phyloP scores from a whole-genome alignment of 2,797 vertebrate genomes.

The Rhynchotus rufescens region DNA sequence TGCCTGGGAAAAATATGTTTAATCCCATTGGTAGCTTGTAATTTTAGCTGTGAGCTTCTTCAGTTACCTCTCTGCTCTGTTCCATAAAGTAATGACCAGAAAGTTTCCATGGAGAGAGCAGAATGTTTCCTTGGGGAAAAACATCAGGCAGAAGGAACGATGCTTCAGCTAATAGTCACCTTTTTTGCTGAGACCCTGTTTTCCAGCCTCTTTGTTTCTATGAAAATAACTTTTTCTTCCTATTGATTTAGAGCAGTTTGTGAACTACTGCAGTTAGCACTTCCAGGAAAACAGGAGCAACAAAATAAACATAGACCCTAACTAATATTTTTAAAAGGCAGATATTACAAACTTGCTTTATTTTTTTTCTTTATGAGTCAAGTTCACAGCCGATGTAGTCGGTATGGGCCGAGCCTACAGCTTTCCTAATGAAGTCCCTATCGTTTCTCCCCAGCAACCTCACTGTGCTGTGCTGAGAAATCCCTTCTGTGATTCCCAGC shows the following conservation, averaged over 20 bases:
- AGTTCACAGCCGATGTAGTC: neutral
- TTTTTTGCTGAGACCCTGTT: neutral
- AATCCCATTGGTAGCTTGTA: conserved; percentile 30
- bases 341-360: neutral
- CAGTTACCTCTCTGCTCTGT: neutral
- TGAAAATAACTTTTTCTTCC: neutral
- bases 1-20: conserved; percentile 50
- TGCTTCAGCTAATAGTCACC: neutral
- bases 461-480: conserved; percentile 17
- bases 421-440: neutral
- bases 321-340: neutral
- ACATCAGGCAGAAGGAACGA: neutral
- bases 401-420: neutral
- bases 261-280: neutral
- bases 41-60: conserved; percentile 49
- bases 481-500: conserved; percentile 1
- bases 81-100: neutral
- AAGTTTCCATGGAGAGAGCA: neutral
- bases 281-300: neutral
- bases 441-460: conserved; percentile 24
- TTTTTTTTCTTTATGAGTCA: neutral
- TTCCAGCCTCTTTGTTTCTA: neutral
- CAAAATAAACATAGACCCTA: fast-evolving
- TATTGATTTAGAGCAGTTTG: neutral
- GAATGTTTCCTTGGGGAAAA: neutral